Conservation (phyloP, 1,140 invertebrate species). For the Plectrocnemia conspersa region DNA sequence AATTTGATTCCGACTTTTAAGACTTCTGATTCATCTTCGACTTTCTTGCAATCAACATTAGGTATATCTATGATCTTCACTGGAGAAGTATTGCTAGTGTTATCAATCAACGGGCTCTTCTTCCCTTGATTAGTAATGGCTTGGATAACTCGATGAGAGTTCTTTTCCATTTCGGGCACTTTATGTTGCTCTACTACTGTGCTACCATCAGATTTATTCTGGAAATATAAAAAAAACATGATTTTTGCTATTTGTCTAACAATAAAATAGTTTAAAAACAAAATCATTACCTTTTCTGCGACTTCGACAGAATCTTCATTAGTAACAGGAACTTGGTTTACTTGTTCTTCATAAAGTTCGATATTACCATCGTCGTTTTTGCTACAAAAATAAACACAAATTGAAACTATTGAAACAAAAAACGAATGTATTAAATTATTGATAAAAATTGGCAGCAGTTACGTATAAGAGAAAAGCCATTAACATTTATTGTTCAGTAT, state of each 20-base stretch:
- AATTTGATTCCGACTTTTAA: not conserved
- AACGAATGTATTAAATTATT: no score
- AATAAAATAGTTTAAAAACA: no score
- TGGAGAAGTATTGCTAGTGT: not conserved
- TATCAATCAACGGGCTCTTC: not conserved
- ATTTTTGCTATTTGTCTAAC: no score
- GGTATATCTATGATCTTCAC: not conserved
- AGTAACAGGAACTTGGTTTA: conserved; percentile 33
- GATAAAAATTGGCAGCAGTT: no score
- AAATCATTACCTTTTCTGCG: conserved; percentile 21
- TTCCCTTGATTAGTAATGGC: conserved; percentile 13
- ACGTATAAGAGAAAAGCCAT: no score
- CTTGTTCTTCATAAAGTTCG: conserved; percentile 52
- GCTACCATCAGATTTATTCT: not conserved
- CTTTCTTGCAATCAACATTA: no score
- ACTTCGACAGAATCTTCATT: conserved; percentile 22
- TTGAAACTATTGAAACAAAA: not conserved
- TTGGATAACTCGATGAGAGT: conserved; percentile 3
- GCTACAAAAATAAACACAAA: conserved; percentile 38
- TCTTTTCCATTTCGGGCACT: conserved; percentile 1
- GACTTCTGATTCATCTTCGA: not conserved
- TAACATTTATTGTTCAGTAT: no score
- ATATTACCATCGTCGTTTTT: conserved; percentile 51
- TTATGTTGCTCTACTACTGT: not conserved
- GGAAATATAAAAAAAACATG: conserved; percentile 7